Conservation (phyloP, 2,113 vertebrate species). For the Apodemus speciosus region DNA sequence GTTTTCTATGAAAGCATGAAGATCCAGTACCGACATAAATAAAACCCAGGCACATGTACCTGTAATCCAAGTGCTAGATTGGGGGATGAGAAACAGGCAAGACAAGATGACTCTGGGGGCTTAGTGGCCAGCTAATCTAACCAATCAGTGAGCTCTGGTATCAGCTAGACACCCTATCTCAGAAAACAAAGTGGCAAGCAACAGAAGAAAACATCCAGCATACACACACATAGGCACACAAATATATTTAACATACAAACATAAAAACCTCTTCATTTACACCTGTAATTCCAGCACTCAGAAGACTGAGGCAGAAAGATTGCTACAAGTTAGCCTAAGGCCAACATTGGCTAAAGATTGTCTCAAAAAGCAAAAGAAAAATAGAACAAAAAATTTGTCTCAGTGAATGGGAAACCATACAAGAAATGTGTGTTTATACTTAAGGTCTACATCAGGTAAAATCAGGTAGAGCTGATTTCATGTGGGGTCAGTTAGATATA, state of each 20-base stretch:
- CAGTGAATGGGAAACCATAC: background rate
- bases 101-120: background rate
- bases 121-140: background rate
- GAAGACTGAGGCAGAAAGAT: background rate
- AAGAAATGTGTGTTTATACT: accelerated
- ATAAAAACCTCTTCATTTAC: background rate
- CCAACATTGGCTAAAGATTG: background rate
- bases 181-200: background rate
- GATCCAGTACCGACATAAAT: background rate
- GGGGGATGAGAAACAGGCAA: background rate
- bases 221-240: background rate
- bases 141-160: background rate
- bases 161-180: background rate
- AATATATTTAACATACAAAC: background rate
- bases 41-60: too few species aligned
- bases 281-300: background rate
- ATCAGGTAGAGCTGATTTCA: background rate
- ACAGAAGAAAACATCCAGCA: background rate
- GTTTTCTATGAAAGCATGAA: background rate
- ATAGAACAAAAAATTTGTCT: background rate
- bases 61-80: background rate
- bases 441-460: too few species aligned
- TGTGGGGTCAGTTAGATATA: background rate
- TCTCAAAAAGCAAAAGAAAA: background rate
- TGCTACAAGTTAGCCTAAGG: too few species aligned